Percentiles rank a stretch among this genome's conserved stretches.
These are phyloP conservation scores for Cataglyphis livida DNA, from an alignment of 2,888 invertebrate genomes.

Conservation along the genomic window DNA sequence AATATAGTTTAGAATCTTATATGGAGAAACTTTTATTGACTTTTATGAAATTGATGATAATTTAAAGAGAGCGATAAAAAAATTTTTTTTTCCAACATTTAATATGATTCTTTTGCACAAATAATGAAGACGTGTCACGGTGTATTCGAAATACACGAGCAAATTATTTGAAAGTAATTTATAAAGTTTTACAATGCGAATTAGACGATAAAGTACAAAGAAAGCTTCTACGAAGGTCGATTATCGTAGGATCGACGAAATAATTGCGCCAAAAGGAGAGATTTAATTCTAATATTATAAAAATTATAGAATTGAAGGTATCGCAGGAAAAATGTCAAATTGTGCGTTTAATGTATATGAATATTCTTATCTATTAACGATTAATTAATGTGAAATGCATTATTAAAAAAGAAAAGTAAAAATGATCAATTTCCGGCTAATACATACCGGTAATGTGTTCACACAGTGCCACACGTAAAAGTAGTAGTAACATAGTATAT, in stretches of 20 bases:
- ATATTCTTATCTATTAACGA: slow-evolving; percentile 1
- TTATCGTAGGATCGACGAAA: slow-evolving; percentile 7
- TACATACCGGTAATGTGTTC: neutral
- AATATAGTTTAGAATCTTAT: neutral
- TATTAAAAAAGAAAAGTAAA: neutral
- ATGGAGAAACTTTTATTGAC: slow-evolving; percentile 11
- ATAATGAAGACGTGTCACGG: slow-evolving; percentile 12
- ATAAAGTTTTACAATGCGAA: slow-evolving; percentile 32
- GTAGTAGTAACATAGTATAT: slow-evolving; percentile 15
- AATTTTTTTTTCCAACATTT: slow-evolving; percentile 43
- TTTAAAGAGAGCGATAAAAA: slow-evolving; percentile 51
- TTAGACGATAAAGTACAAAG: slow-evolving; percentile 18
- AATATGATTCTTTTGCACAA: neutral
- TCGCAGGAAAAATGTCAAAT: neutral
- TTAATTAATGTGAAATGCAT: slow-evolving; percentile 10
- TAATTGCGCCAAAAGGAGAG: slow-evolving; percentile 3
- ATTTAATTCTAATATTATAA: neutral
- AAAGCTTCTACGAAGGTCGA: slow-evolving; percentile 28
- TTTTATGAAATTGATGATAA: slow-evolving; percentile 18
- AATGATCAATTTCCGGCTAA: neutral
- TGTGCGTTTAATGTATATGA: neutral
- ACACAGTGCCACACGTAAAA: neutral
- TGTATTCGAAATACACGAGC: slow-evolving; percentile 36
- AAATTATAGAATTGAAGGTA: neutral
- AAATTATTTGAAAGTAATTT: slow-evolving; percentile 45